Base-by-base conservation (phyloP, 2,888 invertebrate genomes). In the Scelioninae gen. 2 region DNA sequence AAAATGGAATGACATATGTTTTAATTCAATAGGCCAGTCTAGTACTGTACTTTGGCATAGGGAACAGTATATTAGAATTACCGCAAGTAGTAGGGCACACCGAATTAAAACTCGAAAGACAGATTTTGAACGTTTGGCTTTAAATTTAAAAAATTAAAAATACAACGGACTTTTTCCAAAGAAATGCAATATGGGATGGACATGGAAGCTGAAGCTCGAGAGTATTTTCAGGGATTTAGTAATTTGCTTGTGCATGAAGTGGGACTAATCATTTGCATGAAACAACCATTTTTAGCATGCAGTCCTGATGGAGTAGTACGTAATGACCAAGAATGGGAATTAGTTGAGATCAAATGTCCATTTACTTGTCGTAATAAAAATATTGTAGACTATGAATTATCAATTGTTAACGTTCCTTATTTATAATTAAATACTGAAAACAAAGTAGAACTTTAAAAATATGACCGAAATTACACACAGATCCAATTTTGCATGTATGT, bases 401-500 rank as follows among this genome's bases (percentile, higher is more conserved):
- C 11, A 11, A n/a, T n/a, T 7, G 11, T 37, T 11, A 37, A 37
- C 3, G 37, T 37, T 37, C 11, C 37, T 37, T 37, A 37, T 11
- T 37, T 37, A 37, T 11, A 37, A 7, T 37, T 37, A 4, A 37
- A 37, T 37, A 11, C 9, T 11, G 37, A 37, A n/a, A 37, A 37
- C 9, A 11, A 37, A 37, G 9, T 37, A 37, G 11, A 37, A 37
- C 37, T 37, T 37, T 7, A 37, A 37, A 37, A 37, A 7, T 37
- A 4, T n/a, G n/a, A 37, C 37, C n/a, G 9, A 37, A 7, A 37
- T 37, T 37, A 37, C 11, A 37, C 37, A n/a, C 37, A 37, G 11
- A 37, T 37, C 10, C 77, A 31, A 75, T 71, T 2, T 28, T 28
- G 28, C n/a, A n/a, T n/a, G n/a, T n/a, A n/a, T n/a, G n/a, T n/a